phyloP scores from a whole-genome alignment of 2,113 vertebrate genomes.

The Larimichthys polyactis region DNA sequence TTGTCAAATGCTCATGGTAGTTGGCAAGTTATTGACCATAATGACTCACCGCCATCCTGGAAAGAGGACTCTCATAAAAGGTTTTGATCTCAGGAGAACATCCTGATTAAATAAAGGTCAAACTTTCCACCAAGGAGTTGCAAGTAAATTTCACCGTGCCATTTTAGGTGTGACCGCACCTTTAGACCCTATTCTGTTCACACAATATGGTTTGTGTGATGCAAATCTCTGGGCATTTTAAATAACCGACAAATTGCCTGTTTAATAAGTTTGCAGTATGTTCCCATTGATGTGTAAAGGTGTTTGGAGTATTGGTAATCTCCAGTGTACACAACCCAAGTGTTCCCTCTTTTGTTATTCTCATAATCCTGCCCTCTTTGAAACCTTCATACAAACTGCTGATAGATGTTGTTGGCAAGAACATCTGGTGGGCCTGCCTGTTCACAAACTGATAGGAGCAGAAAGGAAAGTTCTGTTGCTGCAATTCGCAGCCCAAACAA shows the following conservation, averaged over 20 bases:
- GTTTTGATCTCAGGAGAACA: conserved; percentile 45
- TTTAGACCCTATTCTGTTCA: conserved; percentile 29
- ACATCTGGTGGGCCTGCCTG: conserved; percentile 56
- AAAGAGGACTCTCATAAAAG: conserved; percentile 31
- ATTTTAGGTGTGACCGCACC: conserved; percentile 37
- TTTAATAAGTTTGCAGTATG: conserved; percentile 61
- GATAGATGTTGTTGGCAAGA: conserved; percentile 59
- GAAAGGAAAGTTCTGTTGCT: conserved; percentile 22
- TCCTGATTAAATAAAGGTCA: conserved; percentile 62
- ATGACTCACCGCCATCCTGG: not conserved
- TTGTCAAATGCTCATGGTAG: conserved; percentile 8
- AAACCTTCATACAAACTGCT: conserved; percentile 45
- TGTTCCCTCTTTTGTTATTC: conserved; percentile 51
- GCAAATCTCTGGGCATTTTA: conserved; percentile 54
- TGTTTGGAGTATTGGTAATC: conserved; percentile 58
- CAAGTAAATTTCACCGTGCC: conserved; percentile 62
- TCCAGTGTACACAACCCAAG: conserved; percentile 54
- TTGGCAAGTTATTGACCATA: conserved; percentile 21
- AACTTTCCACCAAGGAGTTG: conserved; percentile 42
- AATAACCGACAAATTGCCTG: conserved; percentile 55
- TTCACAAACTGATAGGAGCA: conserved; percentile 55
- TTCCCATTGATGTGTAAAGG: conserved; percentile 52
- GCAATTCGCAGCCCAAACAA: conserved; percentile 23
- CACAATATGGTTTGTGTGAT: conserved; percentile 47
- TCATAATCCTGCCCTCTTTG: conserved; percentile 60